Conservation (phyloP, 2,113 vertebrate species). For the Gadus chalcogrammus region DNA sequence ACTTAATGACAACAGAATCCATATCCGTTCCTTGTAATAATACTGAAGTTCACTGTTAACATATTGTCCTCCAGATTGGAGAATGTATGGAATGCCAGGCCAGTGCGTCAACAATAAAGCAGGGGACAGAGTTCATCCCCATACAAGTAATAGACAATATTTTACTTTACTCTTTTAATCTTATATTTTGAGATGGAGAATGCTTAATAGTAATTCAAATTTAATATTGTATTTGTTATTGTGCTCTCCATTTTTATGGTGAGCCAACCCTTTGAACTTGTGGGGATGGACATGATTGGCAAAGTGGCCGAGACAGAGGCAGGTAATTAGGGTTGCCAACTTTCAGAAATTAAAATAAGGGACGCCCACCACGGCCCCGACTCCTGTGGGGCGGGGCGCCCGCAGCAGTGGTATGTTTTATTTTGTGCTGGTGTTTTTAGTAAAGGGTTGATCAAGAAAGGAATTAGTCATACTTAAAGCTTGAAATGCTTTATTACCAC, state of each 20-base stretch:
- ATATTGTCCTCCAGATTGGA: constrained; percentile 7
- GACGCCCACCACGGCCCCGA: too few relatives aligned
- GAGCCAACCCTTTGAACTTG: constrained; percentile 9
- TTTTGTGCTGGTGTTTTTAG: too few relatives aligned
- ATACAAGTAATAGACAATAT: constrained; percentile 5
- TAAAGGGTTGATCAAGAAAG: too few relatives aligned
- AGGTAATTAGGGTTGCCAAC: too few relatives aligned
- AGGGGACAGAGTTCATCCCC: constrained; percentile 1
- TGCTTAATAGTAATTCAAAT: constrained; percentile 5
- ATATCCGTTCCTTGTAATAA: constrained; percentile 2
- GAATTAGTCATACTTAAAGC: too few relatives aligned
- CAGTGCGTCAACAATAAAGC: constrained; percentile 7
- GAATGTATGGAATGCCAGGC: constrained; percentile 4
- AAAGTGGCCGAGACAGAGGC: constrained; percentile 4
- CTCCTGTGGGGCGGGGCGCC: too few relatives aligned
- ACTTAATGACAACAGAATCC: background rate
- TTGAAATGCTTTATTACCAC: too few relatives aligned
- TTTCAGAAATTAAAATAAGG: too few relatives aligned
- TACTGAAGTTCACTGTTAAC: constrained; percentile 1
- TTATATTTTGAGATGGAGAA: constrained; percentile 5
- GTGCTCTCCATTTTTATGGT: constrained; percentile 8
- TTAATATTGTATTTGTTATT: constrained; percentile 9
- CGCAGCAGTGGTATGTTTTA: too few relatives aligned
- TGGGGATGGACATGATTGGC: constrained; percentile 16
- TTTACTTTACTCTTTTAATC: background rate